Percentiles rank a stretch among this genome's conserved stretches.
These are phyloP conservation scores for Morbakka virulenta DNA, from an alignment of 30 jellyfish, hydroid and myxozoan species.

Conservation along the genomic window DNA sequence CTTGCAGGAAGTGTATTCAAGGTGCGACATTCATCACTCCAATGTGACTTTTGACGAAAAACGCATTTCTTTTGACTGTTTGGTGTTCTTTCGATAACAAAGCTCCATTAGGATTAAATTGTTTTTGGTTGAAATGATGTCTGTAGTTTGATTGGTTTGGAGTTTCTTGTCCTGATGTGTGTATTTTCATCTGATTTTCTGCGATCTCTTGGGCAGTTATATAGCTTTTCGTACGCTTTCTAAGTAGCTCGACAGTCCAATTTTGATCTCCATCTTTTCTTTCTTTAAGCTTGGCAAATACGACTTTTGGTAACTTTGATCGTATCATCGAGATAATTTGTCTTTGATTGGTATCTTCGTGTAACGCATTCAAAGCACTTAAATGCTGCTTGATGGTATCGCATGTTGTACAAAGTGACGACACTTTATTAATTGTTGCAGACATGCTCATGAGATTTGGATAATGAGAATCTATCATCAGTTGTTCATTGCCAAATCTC, in stretches of 20 bases:
- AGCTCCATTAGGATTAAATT: too few species aligned
- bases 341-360: not conserved
- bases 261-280: not conserved
- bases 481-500: conserved; percentile 18
- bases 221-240: not conserved
- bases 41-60: not conserved
- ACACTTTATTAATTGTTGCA: not conserved
- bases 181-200: not conserved
- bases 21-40: not conserved
- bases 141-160: not conserved
- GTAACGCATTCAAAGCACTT: not conserved
- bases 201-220: not conserved
- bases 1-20: too few species aligned
- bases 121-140: not conserved
- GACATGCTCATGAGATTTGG: conserved; percentile 13
- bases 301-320: conserved; percentile 5
- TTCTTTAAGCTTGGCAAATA: not conserved
- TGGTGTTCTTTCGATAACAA: not conserved
- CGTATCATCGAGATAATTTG: not conserved
- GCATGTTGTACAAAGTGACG: not conserved
- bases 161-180: not conserved
- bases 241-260: conserved; percentile 6
- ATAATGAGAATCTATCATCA: conserved; percentile 29
- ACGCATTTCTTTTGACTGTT: not conserved
- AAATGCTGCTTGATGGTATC: conserved; percentile 3